phyloP scores from a whole-genome alignment of 2,888 invertebrate genomes.

The Mylabris sibirica region DNA sequence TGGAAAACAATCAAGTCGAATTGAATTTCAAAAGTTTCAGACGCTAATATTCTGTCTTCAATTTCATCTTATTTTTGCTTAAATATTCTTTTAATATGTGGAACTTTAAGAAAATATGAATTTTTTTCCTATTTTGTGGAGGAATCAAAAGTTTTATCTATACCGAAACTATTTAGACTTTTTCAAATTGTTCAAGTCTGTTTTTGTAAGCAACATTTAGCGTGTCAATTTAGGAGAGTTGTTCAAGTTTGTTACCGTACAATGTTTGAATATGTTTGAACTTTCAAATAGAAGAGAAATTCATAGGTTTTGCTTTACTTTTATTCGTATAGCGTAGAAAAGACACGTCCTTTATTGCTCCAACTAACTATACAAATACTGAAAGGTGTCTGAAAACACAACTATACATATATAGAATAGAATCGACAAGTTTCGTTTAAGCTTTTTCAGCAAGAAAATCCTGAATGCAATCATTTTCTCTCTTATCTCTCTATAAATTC shows the following conservation, averaged over 20 bases:
- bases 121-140: too few species aligned
- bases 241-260: slow-evolving; percentile 4
- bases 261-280: slow-evolving; percentile 20
- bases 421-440: background rate
- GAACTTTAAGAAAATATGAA: too few species aligned
- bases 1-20: background rate
- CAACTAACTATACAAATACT: background rate
- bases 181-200: background rate
- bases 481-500: background rate
- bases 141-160: too few species aligned
- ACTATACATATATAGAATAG: background rate
- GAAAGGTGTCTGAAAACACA: slow-evolving; percentile 4
- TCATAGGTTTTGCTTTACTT: slow-evolving; percentile 5
- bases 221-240: slow-evolving; percentile 3
- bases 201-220: slow-evolving; percentile 6
- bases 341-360: slow-evolving; percentile 15
- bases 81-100: too few species aligned
- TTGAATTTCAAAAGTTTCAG: background rate
- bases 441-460: background rate
- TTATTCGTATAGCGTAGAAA: slow-evolving; percentile 11
- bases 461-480: background rate
- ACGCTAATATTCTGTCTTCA: background rate
- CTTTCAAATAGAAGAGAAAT: slow-evolving; percentile 17
- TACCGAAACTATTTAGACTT: background rate
- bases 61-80: background rate